A percentile compares a stretch with the other conserved stretches of the same genome.
These are phyloP conservation scores for Catalaphyllia jardinei DNA, from an alignment of 64 coral and sea anemone species.

Conservation along the genomic window DNA sequence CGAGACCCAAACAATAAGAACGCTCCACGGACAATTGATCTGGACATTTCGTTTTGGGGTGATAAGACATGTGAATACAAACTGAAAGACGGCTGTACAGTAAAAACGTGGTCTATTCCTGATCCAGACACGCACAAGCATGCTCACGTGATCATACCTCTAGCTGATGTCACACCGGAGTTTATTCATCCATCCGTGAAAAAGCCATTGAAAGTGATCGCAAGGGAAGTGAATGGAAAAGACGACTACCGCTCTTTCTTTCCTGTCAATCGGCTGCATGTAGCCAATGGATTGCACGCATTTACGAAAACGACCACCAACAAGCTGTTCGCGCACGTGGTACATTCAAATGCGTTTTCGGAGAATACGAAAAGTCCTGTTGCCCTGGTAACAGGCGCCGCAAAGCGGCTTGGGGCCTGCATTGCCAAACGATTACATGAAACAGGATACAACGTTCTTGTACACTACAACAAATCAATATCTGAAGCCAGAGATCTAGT, in stretches of 20 bases:
- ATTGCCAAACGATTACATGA: constrained; percentile 47
- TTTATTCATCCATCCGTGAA: constrained; percentile 57
- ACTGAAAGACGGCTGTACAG: not conserved
- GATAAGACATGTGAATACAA: constrained; percentile 26
- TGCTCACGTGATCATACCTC: constrained; percentile 65
- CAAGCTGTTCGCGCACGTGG: not conserved
- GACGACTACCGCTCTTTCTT: constrained; percentile 45
- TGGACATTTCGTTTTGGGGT: constrained; percentile 73
- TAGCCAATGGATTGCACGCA: not conserved
- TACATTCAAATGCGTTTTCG: not conserved
- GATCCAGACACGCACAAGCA: constrained; percentile 23
- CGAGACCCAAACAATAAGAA: constrained; percentile 36
- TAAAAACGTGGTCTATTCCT: constrained; percentile 36
- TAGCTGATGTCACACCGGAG: constrained; percentile 76
- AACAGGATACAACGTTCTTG: constrained; percentile 55
- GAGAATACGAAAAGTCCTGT: not conserved
- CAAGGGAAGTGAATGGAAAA: constrained; percentile 37
- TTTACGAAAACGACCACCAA: not conserved
- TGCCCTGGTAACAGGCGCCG: constrained; percentile 64
- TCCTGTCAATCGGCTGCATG: not conserved
- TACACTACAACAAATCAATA: constrained; percentile 70
- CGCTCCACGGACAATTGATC: constrained; percentile 58
- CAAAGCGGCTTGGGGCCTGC: constrained; percentile 68
- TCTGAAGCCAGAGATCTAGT: constrained; percentile 16
- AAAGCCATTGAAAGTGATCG: constrained; percentile 36